Conservation (phyloP, 2,888 invertebrate species). For the Ceraclea dissimilis region DNA sequence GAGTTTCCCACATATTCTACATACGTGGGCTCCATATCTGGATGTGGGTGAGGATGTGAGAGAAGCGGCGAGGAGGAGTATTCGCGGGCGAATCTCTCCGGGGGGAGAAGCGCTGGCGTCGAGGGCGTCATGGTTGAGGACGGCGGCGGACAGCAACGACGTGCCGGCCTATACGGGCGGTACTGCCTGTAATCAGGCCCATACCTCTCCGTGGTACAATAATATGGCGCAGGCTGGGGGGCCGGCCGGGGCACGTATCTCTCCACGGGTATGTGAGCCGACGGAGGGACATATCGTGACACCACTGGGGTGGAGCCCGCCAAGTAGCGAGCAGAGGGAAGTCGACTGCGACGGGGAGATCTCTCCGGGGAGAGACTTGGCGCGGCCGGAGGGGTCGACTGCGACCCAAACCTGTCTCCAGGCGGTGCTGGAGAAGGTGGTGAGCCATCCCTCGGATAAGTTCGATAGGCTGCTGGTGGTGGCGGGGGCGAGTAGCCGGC, state of each 20-base stretch:
- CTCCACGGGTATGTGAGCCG: conserved; percentile 64
- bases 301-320: conserved; percentile 35
- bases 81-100: conserved; percentile 33
- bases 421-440: conserved; percentile 52
- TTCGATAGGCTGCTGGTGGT: conserved; percentile 34
- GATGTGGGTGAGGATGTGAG: conserved; percentile 36
- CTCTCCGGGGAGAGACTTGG: conserved; percentile 52
- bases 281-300: conserved; percentile 56
- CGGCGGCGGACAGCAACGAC: conserved; percentile 41
- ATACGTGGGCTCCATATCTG: conserved; percentile 40
- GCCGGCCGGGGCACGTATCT: conserved; percentile 60
- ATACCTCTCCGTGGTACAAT: conserved; percentile 38
- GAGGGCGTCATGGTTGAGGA: conserved; percentile 31
- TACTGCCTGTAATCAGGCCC: conserved; percentile 35
- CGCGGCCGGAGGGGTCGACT: conserved; percentile 52
- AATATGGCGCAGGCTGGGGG: conserved; percentile 46
- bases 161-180: conserved; percentile 36
- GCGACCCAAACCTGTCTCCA: conserved; percentile 38
- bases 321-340: conserved; percentile 34
- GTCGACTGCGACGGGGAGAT: conserved; percentile 60
- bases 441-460: conserved; percentile 31
- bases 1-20: conserved; percentile 59
- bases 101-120: conserved; percentile 37
- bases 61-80: conserved; percentile 37
- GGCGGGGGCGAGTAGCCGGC: conserved; percentile 35